Evolutionary conservation across 2,888 invertebrate genomes (phyloP).

Genomic region (Drosophila fungiperda): DNA sequence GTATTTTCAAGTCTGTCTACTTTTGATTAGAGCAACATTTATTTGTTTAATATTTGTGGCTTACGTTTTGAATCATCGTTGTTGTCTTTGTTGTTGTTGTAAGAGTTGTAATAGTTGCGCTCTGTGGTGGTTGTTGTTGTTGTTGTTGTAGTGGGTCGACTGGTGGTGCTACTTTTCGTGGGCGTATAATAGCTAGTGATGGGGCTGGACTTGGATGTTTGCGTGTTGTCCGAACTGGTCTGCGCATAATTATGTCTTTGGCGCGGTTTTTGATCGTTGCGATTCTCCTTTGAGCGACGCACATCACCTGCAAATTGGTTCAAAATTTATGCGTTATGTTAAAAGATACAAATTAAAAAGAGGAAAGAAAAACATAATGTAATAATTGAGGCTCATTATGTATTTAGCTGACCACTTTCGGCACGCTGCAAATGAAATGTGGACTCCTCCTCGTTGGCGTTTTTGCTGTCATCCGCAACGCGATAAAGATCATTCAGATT

Average conservation of each 20-base stretch:
- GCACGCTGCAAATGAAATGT: conserved; percentile 90
- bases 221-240: conserved; percentile 62
- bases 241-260: conserved; percentile 76
- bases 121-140: conserved; percentile 71
- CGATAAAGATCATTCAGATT: conserved; percentile 93
- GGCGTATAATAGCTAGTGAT: conserved; percentile 83
- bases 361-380: conserved; percentile 3
- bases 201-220: conserved; percentile 72
- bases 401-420: conserved; percentile 86
- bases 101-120: conserved; percentile 67
- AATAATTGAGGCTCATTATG: conserved; percentile 40
- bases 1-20: not conserved
- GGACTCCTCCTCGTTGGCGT: conserved; percentile 89
- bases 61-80: conserved; percentile 84
- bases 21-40: not conserved
- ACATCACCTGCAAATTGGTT: conserved; percentile 78
- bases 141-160: conserved; percentile 58
- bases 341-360: conserved; percentile 3
- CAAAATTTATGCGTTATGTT: conserved; percentile 5
- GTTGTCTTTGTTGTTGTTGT: conserved; percentile 67
- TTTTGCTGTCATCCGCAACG: conserved; percentile 85
- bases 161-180: conserved; percentile 60
- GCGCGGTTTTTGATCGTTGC: conserved; percentile 82
- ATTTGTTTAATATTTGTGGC: conserved; percentile 36
- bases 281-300: conserved; percentile 83